Evolutionary conservation across 2,797 vertebrate genomes (phyloP), one percentile per base, ranked within the genome.

Genomic region (Lerista edwardsae): DNA sequence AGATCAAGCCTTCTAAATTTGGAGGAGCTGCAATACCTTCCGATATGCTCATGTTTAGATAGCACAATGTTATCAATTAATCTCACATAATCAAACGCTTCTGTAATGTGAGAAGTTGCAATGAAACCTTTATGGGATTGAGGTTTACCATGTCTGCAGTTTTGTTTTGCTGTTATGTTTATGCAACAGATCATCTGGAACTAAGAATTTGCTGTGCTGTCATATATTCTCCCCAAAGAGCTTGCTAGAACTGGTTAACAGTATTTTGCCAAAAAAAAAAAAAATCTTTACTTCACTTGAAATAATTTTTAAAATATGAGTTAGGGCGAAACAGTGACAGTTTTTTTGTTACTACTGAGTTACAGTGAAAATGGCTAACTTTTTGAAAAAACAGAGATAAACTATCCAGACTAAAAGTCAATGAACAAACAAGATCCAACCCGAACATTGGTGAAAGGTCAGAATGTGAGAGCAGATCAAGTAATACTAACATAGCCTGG

Each of bases 101-200:
- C 69, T 0, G 0, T 75, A 2, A 75, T 36, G 51, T 29, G 3
- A 67, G 41, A 89, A 88, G 79, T 64, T 10, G 81, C 15, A 67
- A 0, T 4, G 14, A 77, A 75, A 1, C 19, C 87, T 59, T 80
- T 83, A 69, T 87, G 69, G 88, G n/a, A 39, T 17, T 71, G 83
- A 31, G 25, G 71, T 44, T n/a, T 31, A 84, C 75, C 17, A 31
- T n/a, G 81, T 72, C 4, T 76, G 44, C 11, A 59, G 64, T 85
- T 79, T 76, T 29, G 75, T 65, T 41, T 55, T 64, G 10, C 57
- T 34, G 51, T 1, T 44, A 64, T 86, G 47, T 80, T 82, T 75
- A 80, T 0, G 1, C 78, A 65, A 80, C n/a, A 36, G 85, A 87
- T 34, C 67, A 78, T 57, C 83, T 83, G 1, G 59, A n/a, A 62